phyloP scores from a whole-genome alignment of 2,113 vertebrate species.

The Orthochromis malagaraziensis region DNA sequence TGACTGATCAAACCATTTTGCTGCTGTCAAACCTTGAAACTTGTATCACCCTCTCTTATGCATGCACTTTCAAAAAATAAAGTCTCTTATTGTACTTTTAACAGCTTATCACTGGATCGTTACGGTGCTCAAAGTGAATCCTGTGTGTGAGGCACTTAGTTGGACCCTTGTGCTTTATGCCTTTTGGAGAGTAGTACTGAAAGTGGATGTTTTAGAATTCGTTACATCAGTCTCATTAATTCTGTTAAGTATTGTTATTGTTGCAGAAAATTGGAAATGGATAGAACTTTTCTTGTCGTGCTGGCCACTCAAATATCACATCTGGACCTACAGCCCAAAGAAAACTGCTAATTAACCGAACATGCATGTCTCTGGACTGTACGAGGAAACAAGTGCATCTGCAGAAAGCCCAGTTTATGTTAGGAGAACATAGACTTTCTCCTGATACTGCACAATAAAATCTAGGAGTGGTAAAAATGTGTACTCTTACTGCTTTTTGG shows the following conservation, averaged over 20 bases:
- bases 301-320: neutral
- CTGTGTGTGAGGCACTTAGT: neutral
- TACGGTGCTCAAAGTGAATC: neutral
- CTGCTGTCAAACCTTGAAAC: neutral
- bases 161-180: fast-evolving
- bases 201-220: neutral
- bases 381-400: neutral
- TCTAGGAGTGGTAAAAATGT: neutral
- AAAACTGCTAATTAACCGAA: neutral
- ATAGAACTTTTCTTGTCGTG: neutral
- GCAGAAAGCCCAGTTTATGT: neutral
- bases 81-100: neutral
- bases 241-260: neutral
- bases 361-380: neutral
- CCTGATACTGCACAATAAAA: neutral
- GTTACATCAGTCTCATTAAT: neutral
- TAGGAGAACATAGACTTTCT: neutral
- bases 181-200: neutral
- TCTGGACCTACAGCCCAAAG: neutral
- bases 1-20: neutral
- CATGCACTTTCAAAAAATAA: neutral
- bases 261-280: neutral
- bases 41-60: neutral
- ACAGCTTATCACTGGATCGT: neutral
- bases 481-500: neutral